phyloP scores from a whole-genome alignment of 2,888 invertebrate genomes.

The Balanococcus diminutus region DNA sequence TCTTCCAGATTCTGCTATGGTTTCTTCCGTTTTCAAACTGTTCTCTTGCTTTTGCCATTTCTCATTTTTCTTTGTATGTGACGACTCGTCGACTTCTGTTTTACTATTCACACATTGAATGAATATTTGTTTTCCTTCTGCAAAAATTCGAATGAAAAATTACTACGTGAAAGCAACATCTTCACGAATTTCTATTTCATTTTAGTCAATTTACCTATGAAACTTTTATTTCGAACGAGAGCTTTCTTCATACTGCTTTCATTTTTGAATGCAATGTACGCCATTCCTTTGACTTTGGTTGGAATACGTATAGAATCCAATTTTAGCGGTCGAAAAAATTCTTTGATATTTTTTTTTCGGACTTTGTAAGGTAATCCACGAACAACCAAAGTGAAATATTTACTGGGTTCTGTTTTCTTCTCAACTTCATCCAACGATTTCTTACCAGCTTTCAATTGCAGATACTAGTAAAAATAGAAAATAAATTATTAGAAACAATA shows the following conservation, averaged over 20 bases:
- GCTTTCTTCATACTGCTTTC: constrained; percentile 81
- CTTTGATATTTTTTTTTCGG: constrained; percentile 82
- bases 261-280: constrained; percentile 87
- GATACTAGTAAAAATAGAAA: constrained; percentile 66
- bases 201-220: constrained; percentile 74
- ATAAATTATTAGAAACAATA: constrained; percentile 57
- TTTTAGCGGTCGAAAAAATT: constrained; percentile 82
- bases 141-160: neutral
- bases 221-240: constrained; percentile 80
- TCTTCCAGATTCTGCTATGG: constrained; percentile 86
- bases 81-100: constrained; percentile 48
- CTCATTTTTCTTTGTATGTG: constrained; percentile 65
- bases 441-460: constrained; percentile 60
- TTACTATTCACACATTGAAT: constrained; percentile 61
- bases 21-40: constrained; percentile 73
- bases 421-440: constrained; percentile 57
- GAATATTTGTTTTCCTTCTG: constrained; percentile 69
- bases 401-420: constrained; percentile 45
- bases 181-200: neutral
- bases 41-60: constrained; percentile 72
- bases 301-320: constrained; percentile 82
- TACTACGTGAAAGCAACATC: neutral
- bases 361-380: constrained; percentile 78
- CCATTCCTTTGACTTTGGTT: constrained; percentile 78
- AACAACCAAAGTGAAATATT: constrained; percentile 71